Evolutionary conservation across 2,888 invertebrate genomes (phyloP), one percentile per base, ranked within the genome.

Genomic region (Meliscaeva auricollis): DNA sequence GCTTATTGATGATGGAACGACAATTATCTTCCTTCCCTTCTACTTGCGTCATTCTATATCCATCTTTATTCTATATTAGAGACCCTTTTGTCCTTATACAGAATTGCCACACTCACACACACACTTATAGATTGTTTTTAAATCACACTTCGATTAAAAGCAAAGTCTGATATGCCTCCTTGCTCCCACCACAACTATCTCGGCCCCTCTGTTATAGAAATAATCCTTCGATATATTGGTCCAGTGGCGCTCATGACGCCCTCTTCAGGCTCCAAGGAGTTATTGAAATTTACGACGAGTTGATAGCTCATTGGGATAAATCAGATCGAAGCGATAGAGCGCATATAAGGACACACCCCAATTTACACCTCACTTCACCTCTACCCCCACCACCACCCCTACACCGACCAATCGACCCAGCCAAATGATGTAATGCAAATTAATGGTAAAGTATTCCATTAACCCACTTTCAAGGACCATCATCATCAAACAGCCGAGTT

Each of bases 231-330:
- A 7, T 11, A 66, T 62, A 22, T 48, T 20, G 48, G 66, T 35
- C 46, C 48, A 41, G 48, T 50, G 32, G 38, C 35, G 52, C 74
- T 79, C 70, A 75, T 76, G 60, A 64, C 73, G 62, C 69, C 68
- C 81, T 20, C 64, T 32, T 13, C 3, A 38, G 2, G 20, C 32
- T 73, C 73, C 32, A 76, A 69, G 85, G 69, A 76, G 73, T 76
- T 85, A 81, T 85, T 85, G 76, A 81, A 76, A 80, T 85, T 85
- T 85, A 81, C 81, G 85, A 85, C 52, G 85, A 81, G 81, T 77
- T 85, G 80, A 85, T 85, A 76, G 85, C 85, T 76, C 76, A 73
- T 81, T 50, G 80, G 81, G 76, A 76, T 85, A 75, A 70, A 72
- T 73, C 80, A 76, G 81, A 85, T 85, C 72, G 69, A 81, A 72